These are phyloP conservation scores for Strigops habroptila DNA, from an alignment of 2,113 vertebrate genomes.

Conservation along the genomic window DNA sequence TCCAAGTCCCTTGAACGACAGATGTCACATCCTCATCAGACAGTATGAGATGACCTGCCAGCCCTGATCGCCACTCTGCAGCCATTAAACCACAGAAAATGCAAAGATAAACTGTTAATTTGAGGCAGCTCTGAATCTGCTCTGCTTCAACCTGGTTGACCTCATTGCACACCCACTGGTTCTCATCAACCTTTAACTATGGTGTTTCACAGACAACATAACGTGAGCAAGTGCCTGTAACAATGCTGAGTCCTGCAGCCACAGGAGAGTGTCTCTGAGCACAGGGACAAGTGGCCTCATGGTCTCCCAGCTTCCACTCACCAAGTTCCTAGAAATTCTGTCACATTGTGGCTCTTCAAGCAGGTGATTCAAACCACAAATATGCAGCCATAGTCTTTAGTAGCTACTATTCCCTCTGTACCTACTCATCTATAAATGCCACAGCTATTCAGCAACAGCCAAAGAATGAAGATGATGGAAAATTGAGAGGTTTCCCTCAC, in stretches of 20 bases:
- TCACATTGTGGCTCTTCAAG: not conserved
- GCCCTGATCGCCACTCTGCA: constrained; percentile 93
- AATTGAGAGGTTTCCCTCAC: not conserved
- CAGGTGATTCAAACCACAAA: not conserved
- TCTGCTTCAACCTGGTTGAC: not conserved
- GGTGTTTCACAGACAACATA: not conserved
- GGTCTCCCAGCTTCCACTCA: not conserved
- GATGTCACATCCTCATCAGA: constrained; percentile 96
- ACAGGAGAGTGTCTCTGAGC: not conserved
- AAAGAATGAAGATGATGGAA: not conserved
- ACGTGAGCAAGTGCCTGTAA: not conserved
- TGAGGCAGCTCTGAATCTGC: not conserved
- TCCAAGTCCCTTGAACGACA: constrained; percentile 93
- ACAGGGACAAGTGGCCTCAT: not conserved
- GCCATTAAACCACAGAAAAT: not conserved
- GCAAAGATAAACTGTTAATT: not conserved
- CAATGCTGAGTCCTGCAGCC: not conserved
- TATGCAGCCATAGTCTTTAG: not conserved
- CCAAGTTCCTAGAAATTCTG: not conserved
- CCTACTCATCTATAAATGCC: not conserved
- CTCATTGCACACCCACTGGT: not conserved
- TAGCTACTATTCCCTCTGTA: not conserved
- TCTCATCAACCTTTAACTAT: not conserved
- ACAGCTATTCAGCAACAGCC: not conserved
- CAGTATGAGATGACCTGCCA: constrained; percentile 94